Base-by-base conservation (phyloP, 2,113 vertebrate genomes). In the Condylura cristata region DNA sequence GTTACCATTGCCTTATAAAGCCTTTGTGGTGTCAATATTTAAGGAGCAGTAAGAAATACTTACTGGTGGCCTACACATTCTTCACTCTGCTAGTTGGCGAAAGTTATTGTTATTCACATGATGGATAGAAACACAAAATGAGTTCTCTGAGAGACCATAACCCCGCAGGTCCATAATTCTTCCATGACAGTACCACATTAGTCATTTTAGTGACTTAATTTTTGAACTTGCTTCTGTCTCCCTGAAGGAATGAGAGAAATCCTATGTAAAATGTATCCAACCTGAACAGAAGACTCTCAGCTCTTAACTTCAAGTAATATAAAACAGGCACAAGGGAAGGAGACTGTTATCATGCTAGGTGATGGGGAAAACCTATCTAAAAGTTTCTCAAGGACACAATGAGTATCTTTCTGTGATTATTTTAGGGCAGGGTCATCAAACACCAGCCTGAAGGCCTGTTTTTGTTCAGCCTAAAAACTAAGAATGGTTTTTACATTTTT, bases 161-260 rank as follows among this genome's bases (percentile, higher is more conserved):
- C 93, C 93, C 95, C 97, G 87, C 51, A 98, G 96, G 91, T 97
- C 30, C 86, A 94, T 97, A 97, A 98, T 93, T 97, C 94, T 96
- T 85, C 37, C 68, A 76, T 96, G 96, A 94, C 93, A 97, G 95
- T 65, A 72, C 20, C 83, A 71, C 89, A 96, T 97, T 96, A 97
- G 95, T 97, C 97, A 97, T 97, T 95, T 96, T 92, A 95, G 87
- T 90, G 97, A 96, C 87, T 96, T 82, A 63, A 94, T 91, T 96
- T 98, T 96, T 96, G 89, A 95, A 97, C 87, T 86, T 96, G 81
- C 92, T 93, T 92, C 95, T 66, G 66, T 95, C 82, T 96, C 96
- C 92, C 79, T 88, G 79, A 97, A 95, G 95, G 90, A 91, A 95
- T 22, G 41, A 96, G 75, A 95, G 74, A 86, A 96, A 96, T 96